Conservation (phyloP, 1,140 invertebrate genomes). For the Diploscapter pachys region DNA sequence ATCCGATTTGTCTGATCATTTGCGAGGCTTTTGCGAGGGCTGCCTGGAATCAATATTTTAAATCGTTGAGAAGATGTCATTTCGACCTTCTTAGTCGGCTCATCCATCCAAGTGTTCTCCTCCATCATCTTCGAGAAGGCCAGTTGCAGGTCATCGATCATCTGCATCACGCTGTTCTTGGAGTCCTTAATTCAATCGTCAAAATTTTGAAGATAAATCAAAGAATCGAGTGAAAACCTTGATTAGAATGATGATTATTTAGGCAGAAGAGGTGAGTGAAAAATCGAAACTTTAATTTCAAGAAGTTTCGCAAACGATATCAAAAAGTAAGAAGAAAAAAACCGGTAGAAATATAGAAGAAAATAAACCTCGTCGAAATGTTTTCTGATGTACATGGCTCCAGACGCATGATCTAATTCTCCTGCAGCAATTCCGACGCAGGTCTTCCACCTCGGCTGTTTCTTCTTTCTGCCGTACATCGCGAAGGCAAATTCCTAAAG, state of each 20-base stretch:
- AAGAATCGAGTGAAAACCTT: too few relatives aligned
- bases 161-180: constrained; percentile 65
- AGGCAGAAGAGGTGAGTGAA: too few relatives aligned
- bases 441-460: constrained; percentile 56
- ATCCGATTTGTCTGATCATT: constrained; percentile 54
- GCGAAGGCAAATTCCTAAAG: constrained; percentile 36
- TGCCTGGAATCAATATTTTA: constrained; percentile 60
- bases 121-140: constrained; percentile 78
- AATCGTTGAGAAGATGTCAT: constrained; percentile 65
- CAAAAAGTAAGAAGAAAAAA: too few relatives aligned
- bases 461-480: constrained; percentile 54
- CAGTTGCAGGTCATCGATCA: constrained; percentile 79
- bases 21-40: constrained; percentile 35
- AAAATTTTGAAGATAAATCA: too few relatives aligned
- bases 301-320: too few relatives aligned
- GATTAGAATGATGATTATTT: too few relatives aligned
- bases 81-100: constrained; percentile 75
- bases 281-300: too few relatives aligned
- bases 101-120: constrained; percentile 85
- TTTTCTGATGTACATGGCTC: constrained; percentile 62
- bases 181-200: neutral
- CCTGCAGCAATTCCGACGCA: constrained; percentile 52
- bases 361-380: constrained; percentile 63
- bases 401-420: constrained; percentile 62
- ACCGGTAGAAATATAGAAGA: neutral